Percentiles rank a stretch among this genome's conserved stretches.
These are phyloP conservation scores for Garra rufa DNA, from an alignment of 2,113 vertebrate species.

Conservation along the genomic window DNA sequence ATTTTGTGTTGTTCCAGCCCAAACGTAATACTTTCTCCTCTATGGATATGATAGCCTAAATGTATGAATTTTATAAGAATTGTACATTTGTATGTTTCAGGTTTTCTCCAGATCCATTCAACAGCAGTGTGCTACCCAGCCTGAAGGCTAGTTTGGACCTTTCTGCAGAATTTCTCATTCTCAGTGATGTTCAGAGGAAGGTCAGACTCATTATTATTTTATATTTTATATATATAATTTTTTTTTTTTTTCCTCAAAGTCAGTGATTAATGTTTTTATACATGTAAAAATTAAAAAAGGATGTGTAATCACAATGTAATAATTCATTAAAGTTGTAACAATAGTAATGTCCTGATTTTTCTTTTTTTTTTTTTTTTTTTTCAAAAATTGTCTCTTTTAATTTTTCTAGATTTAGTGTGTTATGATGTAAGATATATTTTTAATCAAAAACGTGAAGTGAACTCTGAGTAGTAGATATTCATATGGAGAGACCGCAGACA, in stretches of 20 bases:
- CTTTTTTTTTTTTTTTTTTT: too few relatives aligned
- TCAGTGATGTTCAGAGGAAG: conserved; percentile 96
- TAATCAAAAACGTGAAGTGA: too few relatives aligned
- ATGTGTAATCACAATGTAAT: too few relatives aligned
- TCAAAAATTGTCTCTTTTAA: too few relatives aligned
- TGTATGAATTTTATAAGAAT: background rate
- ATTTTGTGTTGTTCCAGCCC: background rate
- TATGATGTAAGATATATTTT: background rate
- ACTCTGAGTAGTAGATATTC: too few relatives aligned
- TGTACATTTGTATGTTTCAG: conserved; percentile 67
- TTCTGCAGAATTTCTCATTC: conserved; percentile 91
- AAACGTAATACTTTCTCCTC: background rate
- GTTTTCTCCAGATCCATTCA: conserved; percentile 93
- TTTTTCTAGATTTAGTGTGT: too few relatives aligned
- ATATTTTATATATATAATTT: background rate
- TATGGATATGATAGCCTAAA: background rate
- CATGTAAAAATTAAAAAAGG: background rate
- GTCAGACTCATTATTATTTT: conserved; percentile 69
- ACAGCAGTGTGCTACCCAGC: conserved; percentile 84
- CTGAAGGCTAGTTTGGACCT: conserved; percentile 95
- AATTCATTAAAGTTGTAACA: background rate
- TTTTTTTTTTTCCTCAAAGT: background rate
- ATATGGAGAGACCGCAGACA: too few relatives aligned
- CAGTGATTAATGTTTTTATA: background rate
- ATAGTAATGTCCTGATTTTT: too few relatives aligned